phyloP scores from a whole-genome alignment of 2,797 vertebrate species.

The Chloroceryle inda region DNA sequence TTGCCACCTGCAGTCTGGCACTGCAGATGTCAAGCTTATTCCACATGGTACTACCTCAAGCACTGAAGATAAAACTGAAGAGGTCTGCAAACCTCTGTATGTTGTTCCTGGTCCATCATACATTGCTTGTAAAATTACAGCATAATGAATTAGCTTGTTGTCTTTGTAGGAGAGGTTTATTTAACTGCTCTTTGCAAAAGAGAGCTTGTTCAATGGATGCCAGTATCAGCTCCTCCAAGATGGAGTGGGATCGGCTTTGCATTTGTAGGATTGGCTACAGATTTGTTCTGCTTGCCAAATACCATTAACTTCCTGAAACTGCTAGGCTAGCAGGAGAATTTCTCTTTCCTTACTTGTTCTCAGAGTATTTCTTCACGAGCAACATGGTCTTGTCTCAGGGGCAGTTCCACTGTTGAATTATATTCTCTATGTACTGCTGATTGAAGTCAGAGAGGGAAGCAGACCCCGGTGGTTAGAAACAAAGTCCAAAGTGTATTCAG shows the following conservation, averaged over 20 bases:
- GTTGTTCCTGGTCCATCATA: not conserved
- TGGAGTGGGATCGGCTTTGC: not conserved
- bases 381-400: not conserved
- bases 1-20: not conserved
- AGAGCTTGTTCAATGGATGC: not conserved
- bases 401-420: not conserved
- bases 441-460: not conserved
- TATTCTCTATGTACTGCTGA: not conserved
- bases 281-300: not conserved
- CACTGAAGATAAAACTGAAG: not conserved
- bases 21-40: not conserved
- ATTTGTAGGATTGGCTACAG: not conserved
- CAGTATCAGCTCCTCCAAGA: not conserved
- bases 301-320: not conserved
- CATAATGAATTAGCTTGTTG: not conserved
- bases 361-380: not conserved
- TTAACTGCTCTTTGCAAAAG: not conserved
- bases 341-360: not conserved
- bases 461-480: not conserved
- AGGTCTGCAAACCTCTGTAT: not conserved
- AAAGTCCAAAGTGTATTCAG: constrained; percentile 18
- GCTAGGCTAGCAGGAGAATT: not conserved
- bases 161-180: not conserved
- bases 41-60: not conserved
- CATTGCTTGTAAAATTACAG: not conserved